Percentiles rank a stretch among this genome's conserved stretches.
Evolutionary conservation across 2,113 vertebrate species (phyloP).

Genomic region (Pelusios castaneus): DNA sequence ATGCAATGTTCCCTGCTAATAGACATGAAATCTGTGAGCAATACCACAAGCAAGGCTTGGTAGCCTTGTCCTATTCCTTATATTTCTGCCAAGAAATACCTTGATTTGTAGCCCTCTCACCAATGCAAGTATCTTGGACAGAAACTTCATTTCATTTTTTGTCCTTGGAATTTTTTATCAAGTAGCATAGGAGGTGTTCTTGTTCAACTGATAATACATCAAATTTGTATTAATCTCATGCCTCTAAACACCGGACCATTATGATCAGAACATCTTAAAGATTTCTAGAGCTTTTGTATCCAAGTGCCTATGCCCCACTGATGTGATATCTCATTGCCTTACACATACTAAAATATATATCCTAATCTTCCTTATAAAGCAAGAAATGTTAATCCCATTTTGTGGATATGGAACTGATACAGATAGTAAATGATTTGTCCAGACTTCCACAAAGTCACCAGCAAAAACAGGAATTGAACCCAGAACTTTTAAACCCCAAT

Average conservation of each 20-base stretch:
- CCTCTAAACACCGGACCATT: neutral
- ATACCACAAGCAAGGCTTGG: accelerated
- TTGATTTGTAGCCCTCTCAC: neutral
- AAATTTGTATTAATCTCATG: neutral
- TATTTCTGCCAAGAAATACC: neutral
- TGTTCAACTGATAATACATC: neutral
- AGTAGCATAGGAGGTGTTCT: neutral
- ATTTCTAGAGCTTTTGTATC: constrained; percentile 22
- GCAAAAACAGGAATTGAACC: neutral
- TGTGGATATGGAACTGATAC: constrained; percentile 7
- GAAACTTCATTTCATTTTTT: constrained; percentile 1
- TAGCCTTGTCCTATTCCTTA: neutral
- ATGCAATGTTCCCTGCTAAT: neutral
- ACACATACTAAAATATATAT: constrained; percentile 22
- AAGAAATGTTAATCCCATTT: constrained; percentile 44
- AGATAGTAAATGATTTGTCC: constrained; percentile 16
- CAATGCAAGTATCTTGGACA: neutral
- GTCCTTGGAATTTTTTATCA: neutral
- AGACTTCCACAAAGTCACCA: constrained; percentile 23
- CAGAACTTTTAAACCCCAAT: neutral
- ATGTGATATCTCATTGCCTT: neutral
- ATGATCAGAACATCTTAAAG: neutral
- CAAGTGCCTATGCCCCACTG: constrained; percentile 15
- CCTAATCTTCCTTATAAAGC: constrained; percentile 23
- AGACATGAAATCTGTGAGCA: neutral